These are phyloP conservation scores for Paraplagusia blochii DNA, from an alignment of 2,113 vertebrate species.

Conservation along the genomic window DNA sequence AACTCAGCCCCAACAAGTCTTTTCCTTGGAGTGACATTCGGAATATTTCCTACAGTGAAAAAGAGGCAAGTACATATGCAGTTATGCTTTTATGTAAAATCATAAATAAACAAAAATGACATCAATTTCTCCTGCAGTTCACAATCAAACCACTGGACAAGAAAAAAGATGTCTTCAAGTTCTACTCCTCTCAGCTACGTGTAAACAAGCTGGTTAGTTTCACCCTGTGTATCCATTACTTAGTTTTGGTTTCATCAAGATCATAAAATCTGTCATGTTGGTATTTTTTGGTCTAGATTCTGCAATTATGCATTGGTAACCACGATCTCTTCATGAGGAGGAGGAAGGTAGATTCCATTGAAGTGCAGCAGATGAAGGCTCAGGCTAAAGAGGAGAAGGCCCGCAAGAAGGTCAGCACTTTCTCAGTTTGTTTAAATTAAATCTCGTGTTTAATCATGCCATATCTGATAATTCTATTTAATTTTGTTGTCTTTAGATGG, in stretches of 20 bases:
- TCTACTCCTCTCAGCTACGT: constrained; percentile 87
- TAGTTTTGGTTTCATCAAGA: neutral
- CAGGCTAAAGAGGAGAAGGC: constrained; percentile 91
- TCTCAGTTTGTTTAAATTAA: neutral
- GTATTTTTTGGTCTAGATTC: constrained; percentile 70
- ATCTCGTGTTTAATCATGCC: neutral
- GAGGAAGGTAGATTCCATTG: constrained; percentile 88
- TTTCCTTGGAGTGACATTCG: constrained; percentile 89
- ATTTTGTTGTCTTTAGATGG: constrained; percentile 72
- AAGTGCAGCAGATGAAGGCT: constrained; percentile 93
- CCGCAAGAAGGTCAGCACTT: constrained; percentile 81
- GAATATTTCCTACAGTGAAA: constrained; percentile 90
- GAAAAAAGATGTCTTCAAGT: constrained; percentile 92
- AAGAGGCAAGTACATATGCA: constrained; percentile 76
- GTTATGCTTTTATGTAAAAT: neutral
- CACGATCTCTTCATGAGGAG: constrained; percentile 89
- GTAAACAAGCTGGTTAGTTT: constrained; percentile 88
- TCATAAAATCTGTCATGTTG: neutral
- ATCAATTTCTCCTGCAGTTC: constrained; percentile 68
- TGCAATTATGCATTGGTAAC: constrained; percentile 89
- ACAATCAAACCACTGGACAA: constrained; percentile 91
- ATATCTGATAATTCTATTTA: neutral
- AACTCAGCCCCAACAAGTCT: constrained; percentile 86
- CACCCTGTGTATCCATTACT: neutral
- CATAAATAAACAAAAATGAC: neutral